Base-by-base conservation (phyloP, 1,140 invertebrate genomes). In the Ectropis grisescens region DNA sequence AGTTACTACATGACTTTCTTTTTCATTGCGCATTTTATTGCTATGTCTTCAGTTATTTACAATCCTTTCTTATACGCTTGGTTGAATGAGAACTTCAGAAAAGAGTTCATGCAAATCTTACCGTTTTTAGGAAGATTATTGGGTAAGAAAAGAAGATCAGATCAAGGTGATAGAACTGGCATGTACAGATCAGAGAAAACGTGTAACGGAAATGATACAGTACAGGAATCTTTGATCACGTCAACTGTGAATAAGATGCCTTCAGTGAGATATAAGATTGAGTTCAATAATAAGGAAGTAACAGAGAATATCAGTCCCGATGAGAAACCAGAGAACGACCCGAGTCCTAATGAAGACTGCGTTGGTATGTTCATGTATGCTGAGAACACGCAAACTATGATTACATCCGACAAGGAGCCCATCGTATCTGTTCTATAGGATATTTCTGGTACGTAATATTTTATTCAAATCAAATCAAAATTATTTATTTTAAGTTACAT, bases 31-130 rank as follows among this genome's bases (percentile, higher is more conserved):
- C 97, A 99, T 69, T 90, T 95, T n/a, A 88, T 98, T 31, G 96
- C 96, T 27, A 98, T 98, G 94, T 94, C 88, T 31, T 96, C 94
- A 2, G 96, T 94, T 0, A 96, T 94, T 65, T 98, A 97, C 80
- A 98, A 98, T 79, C 95, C 96, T 0, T 88, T 89, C 45, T 66
- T 89, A 56, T 98, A 98, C 75, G 96, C 96, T 11, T 99, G 96
- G 96, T 88, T 98, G 64, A 99, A 98, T 76, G 96, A 98, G 44
- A 98, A 97, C 78, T 98, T 98, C 68, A 88, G 95, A 22, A 97
- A 98, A 72, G 95, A 98, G 71, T 98, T 98, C 67, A 95, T 95
- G 42, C 86, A 92, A 32, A 70, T 70, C 10, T 70, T 93, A 37
- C 91, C 91, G 5, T 93, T 90, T 69, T 90, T 92, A 46, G 81